A percentile compares a stretch with the other conserved stretches of the same genome.
These are phyloP conservation scores for Tympanuchus pallidicinctus DNA, from an alignment of 2,113 vertebrate species.

Conservation along the genomic window DNA sequence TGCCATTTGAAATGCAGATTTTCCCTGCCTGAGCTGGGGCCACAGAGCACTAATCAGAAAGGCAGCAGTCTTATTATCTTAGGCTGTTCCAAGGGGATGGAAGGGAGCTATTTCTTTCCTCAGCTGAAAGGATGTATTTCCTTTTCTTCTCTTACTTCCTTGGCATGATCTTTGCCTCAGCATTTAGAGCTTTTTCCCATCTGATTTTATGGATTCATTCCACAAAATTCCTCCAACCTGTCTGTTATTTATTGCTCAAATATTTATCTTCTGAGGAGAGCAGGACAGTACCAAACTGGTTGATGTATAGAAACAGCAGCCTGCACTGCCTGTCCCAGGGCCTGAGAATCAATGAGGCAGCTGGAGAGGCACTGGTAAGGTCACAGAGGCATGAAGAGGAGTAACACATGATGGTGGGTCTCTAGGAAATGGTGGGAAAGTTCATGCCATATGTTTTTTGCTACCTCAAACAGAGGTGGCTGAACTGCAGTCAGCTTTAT, in stretches of 20 bases:
- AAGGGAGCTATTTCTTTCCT: slow-evolving; percentile 36
- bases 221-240: neutral
- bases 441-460: neutral
- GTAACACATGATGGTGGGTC: neutral
- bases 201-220: neutral
- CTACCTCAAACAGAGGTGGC: neutral
- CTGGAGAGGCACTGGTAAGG: neutral
- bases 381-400: neutral
- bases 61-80: slow-evolving; percentile 49
- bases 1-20: slow-evolving; percentile 74
- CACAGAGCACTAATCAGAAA: slow-evolving; percentile 58
- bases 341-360: neutral
- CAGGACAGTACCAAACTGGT: neutral
- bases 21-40: slow-evolving; percentile 26
- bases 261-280: neutral
- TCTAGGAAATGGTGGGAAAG: neutral
- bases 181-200: neutral
- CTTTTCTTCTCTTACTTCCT: slow-evolving; percentile 35
- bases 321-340: neutral
- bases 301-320: neutral
- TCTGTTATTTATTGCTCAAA: neutral
- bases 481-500: neutral
- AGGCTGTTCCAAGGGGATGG: slow-evolving; percentile 27
- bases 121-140: neutral
- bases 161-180: neutral